Percentiles rank a stretch among this genome's conserved stretches.
Evolutionary conservation across 2,888 invertebrate genomes (phyloP).

Genomic region (Philopedon plagiatum): DNA sequence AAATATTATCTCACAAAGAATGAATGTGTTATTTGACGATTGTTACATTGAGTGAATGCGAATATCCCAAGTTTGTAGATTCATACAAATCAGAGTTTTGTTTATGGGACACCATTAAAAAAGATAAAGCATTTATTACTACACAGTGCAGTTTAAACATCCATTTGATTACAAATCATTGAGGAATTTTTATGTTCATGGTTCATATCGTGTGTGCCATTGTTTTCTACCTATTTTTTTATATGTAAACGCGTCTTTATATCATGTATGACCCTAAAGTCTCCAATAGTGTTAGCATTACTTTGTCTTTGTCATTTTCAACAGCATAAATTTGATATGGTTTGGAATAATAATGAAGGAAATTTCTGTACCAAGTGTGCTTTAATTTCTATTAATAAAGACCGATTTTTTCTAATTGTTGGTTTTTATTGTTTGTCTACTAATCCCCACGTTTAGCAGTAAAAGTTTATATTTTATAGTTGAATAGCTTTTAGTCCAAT

Average conservation of each 20-base stretch:
- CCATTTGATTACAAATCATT: constrained; percentile 59
- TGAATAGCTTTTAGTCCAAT: too few species aligned
- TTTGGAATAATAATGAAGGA: constrained; percentile 63
- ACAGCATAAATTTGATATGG: constrained; percentile 50
- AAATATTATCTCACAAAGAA: constrained; percentile 45
- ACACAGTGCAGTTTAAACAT: constrained; percentile 60
- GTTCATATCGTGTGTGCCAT: constrained; percentile 62
- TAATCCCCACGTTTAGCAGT: too few species aligned
- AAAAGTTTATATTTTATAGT: too few species aligned
- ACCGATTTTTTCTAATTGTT: constrained; percentile 65
- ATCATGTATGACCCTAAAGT: constrained; percentile 54
- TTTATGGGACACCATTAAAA: constrained; percentile 55
- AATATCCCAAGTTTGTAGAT: constrained; percentile 53
- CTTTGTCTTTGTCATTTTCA: constrained; percentile 43
- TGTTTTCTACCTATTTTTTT: constrained; percentile 59
- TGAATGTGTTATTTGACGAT: constrained; percentile 53
- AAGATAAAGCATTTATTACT: constrained; percentile 65
- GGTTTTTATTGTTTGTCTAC: constrained; percentile 22
- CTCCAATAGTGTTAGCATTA: constrained; percentile 39
- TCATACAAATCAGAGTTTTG: constrained; percentile 59
- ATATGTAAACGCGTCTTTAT: constrained; percentile 52
- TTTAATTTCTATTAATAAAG: constrained; percentile 69
- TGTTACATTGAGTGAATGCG: constrained; percentile 55
- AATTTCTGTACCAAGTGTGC: constrained; percentile 70
- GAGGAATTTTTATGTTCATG: constrained; percentile 53